Percentiles rank a stretch among this genome's conserved stretches.
These are phyloP conservation scores for Saccostrea cuccullata DNA, from an alignment of 1,140 invertebrate species.

Conservation along the genomic window DNA sequence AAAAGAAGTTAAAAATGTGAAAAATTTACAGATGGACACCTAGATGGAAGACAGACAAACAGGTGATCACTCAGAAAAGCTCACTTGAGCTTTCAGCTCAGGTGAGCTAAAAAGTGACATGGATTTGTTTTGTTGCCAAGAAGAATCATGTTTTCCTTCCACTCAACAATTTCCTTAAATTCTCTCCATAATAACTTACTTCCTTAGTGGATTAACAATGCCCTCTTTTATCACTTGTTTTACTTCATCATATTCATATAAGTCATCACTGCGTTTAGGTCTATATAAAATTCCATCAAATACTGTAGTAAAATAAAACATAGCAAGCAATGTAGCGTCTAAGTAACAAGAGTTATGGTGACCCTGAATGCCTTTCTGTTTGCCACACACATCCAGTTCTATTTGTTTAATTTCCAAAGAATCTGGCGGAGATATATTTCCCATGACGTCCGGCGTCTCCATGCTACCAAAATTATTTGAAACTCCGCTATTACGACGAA, in stretches of 20 bases:
- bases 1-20: no score
- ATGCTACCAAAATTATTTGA: constrained; percentile 80
- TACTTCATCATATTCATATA: constrained; percentile 90
- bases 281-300: constrained; percentile 93
- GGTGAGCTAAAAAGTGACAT: no score
- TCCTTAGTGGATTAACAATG: constrained; percentile 96
- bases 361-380: constrained; percentile 91
- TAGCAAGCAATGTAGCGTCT: constrained; percentile 96
- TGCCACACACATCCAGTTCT: constrained; percentile 71
- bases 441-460: constrained; percentile 88
- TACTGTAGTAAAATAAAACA: constrained; percentile 97
- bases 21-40: no score
- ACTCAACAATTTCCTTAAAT: background rate
- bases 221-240: constrained; percentile 93
- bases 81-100: no score
- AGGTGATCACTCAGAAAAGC: no score
- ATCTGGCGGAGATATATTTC: constrained; percentile 87
- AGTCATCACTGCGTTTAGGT: constrained; percentile 86
- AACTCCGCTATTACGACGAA: constrained; percentile 13
- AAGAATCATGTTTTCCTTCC: no score
- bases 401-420: constrained; percentile 58
- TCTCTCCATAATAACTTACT: constrained; percentile 74
- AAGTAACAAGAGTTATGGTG: constrained; percentile 99
- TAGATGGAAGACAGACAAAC: no score
- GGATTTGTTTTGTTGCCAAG: no score